Evolutionary conservation across 2,113 vertebrate species (phyloP), one percentile per base, ranked within the genome.

Genomic region (Hepsetus odoe): DNA sequence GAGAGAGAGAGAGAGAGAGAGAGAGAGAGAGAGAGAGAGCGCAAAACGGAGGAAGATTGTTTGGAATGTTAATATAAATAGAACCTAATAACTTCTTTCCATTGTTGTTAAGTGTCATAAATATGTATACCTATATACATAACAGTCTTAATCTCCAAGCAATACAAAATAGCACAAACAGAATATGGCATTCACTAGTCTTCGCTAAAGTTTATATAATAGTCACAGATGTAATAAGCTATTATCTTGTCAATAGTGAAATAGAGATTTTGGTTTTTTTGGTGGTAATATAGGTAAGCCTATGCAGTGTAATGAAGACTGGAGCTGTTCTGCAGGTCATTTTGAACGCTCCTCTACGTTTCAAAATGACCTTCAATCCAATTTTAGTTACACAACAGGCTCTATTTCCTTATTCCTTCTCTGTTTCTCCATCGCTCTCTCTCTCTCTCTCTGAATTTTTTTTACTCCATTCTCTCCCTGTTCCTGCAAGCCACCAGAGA

Each of bases 381-480:
- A 72, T 76, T 38, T 30, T 18, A 68, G 33, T 74, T 3, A 62
- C 58, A 80, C 42, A 46, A 73, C 20, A 26, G 33, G 51, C 18
- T 72, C 28, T 49, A 14, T 35, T 66, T 28, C 70, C 32, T 32
- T 4, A 67, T 65, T 67, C 38, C 42, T 28, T 74, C 69, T 82
- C 53, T 70, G 55, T 40, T 46, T 77, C 33, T 66, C 73, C 30
- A 18, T 35, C 28, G 46, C 38, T 61, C 65, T 74, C 74, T 66
- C 69, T 70, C 51, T 55, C 72, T 81, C 64, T 64, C 14, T n/a
- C n/a, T n/a, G n/a, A n/a, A 58, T 44, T 62, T 74, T 24, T 55
- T 55, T 76, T 74, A 72, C 67, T 80, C 73, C 32, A 77, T 66
- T 74, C 74, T 77, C 72, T 82, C 84, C 79, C 72, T 74, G 74